Evolutionary conservation across 2,113 vertebrate species (phyloP), one percentile per base, ranked within the genome.

Genomic region (Chamaea fasciata): DNA sequence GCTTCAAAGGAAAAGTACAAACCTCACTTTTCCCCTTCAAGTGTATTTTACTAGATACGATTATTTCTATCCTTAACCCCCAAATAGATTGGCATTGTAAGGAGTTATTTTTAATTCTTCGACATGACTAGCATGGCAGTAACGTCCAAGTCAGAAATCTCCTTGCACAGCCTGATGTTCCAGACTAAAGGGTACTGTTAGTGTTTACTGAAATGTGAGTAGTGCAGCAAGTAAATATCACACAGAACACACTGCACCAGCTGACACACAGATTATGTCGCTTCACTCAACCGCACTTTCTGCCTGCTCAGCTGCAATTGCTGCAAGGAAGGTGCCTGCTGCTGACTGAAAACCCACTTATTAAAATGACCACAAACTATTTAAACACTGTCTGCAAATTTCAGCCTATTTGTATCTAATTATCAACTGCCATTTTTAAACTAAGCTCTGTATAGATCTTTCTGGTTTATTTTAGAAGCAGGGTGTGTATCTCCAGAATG

Each of bases 61-160:
- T 70, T 92, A 65, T 63, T 93, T 70, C 47, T 9, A 70, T 60
- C 42, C 49, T 73, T 69, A 80, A 65, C 71, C 28, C 26, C 75
- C 55, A 65, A 69, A 0, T 31, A 80, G 59, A 59, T 0, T 69
- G 60, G 65, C 33, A 94, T 73, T 90, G 19, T 15, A 86, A 70
- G 42, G n/a, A 94, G 68, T 42, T 93, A 81, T 90, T 93, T 96
- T 93, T 88, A 93, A 75, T 80, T 56, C 52, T 64, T 77, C 31
- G 67, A 63, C 9, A 49, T 28, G 24, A 90, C 63, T 52, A 41
- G 39, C 50, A 44, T 1, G 5, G 89, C 37, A 77, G 55, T 16
- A 86, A 85, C 30, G 63, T 83, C 65, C 50, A 46, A 47, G 41
- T 56, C 75, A 63, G 47, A 88, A 57, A 57, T 9, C 12, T 16